phyloP scores from a whole-genome alignment of 1,140 invertebrate genomes.

The Pogonognathellus flavescens region DNA sequence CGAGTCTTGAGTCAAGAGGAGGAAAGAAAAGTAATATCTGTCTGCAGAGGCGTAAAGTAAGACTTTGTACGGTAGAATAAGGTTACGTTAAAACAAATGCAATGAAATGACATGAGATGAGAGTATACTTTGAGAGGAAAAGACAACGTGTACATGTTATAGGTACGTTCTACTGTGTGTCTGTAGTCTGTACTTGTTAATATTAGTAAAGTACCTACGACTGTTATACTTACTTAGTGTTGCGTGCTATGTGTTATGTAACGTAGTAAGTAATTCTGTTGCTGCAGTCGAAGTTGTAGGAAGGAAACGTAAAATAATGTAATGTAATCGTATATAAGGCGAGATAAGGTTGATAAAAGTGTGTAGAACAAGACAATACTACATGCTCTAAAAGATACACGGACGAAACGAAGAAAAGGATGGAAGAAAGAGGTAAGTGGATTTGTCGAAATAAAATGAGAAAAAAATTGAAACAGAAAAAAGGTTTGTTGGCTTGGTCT shows the following conservation, averaged over 20 bases:
- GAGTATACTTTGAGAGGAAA: neutral
- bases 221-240: neutral
- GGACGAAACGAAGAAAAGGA: conserved; percentile 37
- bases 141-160: neutral
- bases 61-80: neutral
- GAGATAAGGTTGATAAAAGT: conserved; percentile 40
- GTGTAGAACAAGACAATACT: conserved; percentile 6
- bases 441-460: conserved; percentile 53
- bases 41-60: conserved; percentile 27
- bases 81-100: conserved; percentile 27
- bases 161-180: neutral
- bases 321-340: conserved; percentile 1
- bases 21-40: conserved; percentile 33
- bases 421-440: conserved; percentile 50
- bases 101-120: conserved; percentile 27
- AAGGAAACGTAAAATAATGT: conserved; percentile 1
- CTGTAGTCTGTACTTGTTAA: neutral
- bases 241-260: neutral
- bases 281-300: neutral
- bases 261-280: conserved; percentile 1
- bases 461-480: conserved; percentile 53
- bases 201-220: neutral
- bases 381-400: neutral
- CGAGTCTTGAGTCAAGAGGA: neutral
- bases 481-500: conserved; percentile 18